Evolutionary conservation across 1,140 invertebrate species (phyloP).

Genomic region (Vollenhovia emeryi): DNA sequence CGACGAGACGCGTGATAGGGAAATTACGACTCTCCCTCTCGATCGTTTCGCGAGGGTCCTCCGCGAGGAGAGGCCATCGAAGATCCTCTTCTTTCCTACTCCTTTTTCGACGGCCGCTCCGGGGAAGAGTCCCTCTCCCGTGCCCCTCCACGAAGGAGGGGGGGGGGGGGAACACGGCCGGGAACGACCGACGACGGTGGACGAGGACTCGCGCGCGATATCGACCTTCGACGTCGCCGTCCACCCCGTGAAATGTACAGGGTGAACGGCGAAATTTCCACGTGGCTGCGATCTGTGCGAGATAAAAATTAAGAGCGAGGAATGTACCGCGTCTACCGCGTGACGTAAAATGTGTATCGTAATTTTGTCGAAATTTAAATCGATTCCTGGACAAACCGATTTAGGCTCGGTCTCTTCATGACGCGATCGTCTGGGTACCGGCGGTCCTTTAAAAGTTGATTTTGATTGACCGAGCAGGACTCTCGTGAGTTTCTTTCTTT

Average conservation of each 20-base stretch:
- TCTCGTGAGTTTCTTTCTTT: not conserved
- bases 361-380: not conserved
- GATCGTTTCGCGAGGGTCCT: not conserved
- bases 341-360: not conserved
- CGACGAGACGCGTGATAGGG: constrained; percentile 49
- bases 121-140: not conserved
- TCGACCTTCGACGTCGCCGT: constrained; percentile 73
- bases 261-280: not conserved
- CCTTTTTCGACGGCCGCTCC: not conserved
- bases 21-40: constrained; percentile 24
- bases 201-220: constrained; percentile 59
- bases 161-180: constrained; percentile 8
- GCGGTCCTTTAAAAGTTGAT: not conserved
- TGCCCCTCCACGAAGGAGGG: not conserved
- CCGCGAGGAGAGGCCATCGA: not conserved
- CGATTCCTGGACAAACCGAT: not conserved
- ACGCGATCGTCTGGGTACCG: not conserved
- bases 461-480: not conserved
- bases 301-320: not conserved
- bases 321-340: not conserved
- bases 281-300: not conserved
- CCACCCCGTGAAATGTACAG: constrained; percentile 60
- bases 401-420: not conserved
- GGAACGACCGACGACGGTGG: constrained; percentile 52
- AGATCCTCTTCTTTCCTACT: constrained; percentile 55